Evolutionary conservation across 2,797 vertebrate species (phyloP).

Genomic region (Enteromius treurensis): DNA sequence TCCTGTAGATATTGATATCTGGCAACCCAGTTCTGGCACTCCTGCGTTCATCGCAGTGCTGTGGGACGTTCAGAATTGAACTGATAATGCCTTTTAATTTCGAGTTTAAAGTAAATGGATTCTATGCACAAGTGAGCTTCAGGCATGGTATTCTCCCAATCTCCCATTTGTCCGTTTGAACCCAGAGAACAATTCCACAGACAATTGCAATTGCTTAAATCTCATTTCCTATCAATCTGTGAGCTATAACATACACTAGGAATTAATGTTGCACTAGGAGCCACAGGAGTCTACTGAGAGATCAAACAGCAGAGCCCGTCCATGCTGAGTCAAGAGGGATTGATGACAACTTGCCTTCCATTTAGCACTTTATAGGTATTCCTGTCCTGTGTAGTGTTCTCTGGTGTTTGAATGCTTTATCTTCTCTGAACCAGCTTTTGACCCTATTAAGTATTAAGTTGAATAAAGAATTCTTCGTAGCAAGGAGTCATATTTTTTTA

Average conservation of each 20-base stretch:
- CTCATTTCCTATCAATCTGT: neutral
- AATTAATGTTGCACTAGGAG: conserved; percentile 6
- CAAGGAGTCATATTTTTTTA: neutral
- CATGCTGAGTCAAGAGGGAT: conserved; percentile 11
- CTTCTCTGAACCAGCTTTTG: neutral
- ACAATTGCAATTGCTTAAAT: neutral
- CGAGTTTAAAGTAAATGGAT: neutral
- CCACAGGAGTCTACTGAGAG: conserved; percentile 3
- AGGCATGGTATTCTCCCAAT: neutral
- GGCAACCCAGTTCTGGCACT: neutral
- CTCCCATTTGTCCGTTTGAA: neutral
- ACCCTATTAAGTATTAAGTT: neutral
- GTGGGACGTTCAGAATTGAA: neutral
- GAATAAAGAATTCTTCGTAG: conserved; percentile 22
- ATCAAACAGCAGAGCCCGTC: conserved; percentile 5
- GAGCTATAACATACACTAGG: neutral
- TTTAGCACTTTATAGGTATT: conserved; percentile 5
- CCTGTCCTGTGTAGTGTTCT: neutral
- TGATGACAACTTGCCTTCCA: neutral
- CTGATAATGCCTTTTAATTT: conserved; percentile 1
- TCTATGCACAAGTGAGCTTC: neutral
- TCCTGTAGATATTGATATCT: conserved; percentile 40
- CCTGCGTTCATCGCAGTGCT: conserved; percentile 1
- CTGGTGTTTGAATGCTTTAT: neutral
- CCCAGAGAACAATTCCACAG: neutral